phyloP scores from a whole-genome alignment of 1,140 invertebrate genomes.

The Nixonia krombeini region DNA sequence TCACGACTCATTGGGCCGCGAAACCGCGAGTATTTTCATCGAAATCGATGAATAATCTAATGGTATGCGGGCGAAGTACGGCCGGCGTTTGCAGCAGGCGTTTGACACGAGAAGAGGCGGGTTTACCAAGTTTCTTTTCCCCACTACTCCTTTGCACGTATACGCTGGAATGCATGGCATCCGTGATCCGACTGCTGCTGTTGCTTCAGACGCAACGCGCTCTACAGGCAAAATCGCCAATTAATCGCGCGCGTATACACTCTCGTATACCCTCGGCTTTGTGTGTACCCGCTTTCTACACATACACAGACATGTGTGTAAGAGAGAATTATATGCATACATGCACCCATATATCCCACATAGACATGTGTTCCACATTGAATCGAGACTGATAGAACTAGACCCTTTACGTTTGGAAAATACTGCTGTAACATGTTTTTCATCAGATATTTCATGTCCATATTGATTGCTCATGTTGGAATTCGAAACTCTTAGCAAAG shows the following conservation, averaged over 20 bases:
- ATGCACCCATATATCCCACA: not conserved
- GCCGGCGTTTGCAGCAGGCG: conserved; percentile 60
- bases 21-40: conserved; percentile 54
- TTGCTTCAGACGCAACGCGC: conserved; percentile 30
- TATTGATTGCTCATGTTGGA: too few species aligned
- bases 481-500: too few species aligned
- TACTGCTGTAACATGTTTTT: too few species aligned
- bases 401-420: too few species aligned
- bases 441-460: too few species aligned
- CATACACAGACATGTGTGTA: conserved; percentile 21
- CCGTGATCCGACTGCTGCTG: conserved; percentile 45
- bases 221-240: conserved; percentile 59
- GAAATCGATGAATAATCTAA: conserved; percentile 62
- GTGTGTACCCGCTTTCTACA: too few species aligned
- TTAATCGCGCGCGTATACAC: conserved; percentile 8
- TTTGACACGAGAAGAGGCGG: conserved; percentile 63
- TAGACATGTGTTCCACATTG: not conserved
- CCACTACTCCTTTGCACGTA: conserved; percentile 25
- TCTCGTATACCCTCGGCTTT: too few species aligned
- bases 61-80: conserved; percentile 48
- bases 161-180: conserved; percentile 66
- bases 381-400: too few species aligned
- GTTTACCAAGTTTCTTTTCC: conserved; percentile 31
- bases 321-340: not conserved
- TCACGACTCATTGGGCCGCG: conserved; percentile 16